A percentile compares a stretch with the other conserved stretches of the same genome.
phyloP scores from a whole-genome alignment of 2,797 vertebrate genomes.

The Anguilla obscura region DNA sequence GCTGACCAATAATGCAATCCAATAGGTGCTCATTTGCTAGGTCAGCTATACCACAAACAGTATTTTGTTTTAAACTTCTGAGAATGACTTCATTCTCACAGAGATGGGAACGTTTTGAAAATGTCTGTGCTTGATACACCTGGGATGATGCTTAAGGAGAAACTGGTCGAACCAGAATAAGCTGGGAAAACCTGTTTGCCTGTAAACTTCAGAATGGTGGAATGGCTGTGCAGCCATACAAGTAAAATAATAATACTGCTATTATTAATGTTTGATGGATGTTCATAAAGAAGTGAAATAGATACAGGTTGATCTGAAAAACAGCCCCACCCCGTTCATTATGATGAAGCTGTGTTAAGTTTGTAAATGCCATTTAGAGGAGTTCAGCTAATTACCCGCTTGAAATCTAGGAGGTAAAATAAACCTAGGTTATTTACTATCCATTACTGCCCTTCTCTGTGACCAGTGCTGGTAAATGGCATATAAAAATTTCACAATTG shows the following conservation, averaged over 20 bases:
- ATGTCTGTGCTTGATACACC: not conserved
- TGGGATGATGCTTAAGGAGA: constrained; percentile 1
- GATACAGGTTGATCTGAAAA: not conserved
- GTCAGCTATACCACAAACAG: not conserved
- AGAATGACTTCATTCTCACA: not conserved
- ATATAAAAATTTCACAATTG: not conserved
- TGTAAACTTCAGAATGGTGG: not conserved
- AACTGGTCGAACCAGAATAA: not conserved
- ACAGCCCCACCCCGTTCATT: not conserved
- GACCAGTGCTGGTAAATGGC: not conserved
- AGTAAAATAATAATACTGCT: not conserved
- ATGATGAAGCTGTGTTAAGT: not conserved
- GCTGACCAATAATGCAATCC: no score
- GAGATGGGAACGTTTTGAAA: not conserved
- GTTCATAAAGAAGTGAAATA: not conserved
- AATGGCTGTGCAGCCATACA: not conserved
- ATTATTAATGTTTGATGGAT: not conserved
- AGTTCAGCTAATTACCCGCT: not conserved
- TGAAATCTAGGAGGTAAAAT: not conserved
- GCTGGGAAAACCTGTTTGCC: not conserved
- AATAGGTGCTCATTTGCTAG: no score
- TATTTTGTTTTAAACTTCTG: not conserved
- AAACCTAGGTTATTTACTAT: not conserved
- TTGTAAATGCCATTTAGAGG: not conserved
- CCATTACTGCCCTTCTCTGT: not conserved